These are phyloP conservation scores for Hydrophis major DNA, from an alignment of 2,797 vertebrate genomes.

Conservation along the genomic window DNA sequence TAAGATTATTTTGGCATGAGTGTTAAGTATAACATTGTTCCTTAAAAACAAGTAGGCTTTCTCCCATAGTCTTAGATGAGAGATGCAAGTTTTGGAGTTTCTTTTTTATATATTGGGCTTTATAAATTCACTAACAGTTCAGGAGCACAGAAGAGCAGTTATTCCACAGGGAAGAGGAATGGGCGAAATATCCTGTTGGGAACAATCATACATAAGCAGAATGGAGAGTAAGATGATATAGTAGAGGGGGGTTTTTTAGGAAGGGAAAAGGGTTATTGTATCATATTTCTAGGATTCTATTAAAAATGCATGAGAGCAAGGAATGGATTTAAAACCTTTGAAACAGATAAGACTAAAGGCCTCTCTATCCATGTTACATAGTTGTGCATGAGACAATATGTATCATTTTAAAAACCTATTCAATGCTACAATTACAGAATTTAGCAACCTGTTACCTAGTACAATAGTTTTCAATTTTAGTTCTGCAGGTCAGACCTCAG, in stretches of 20 bases:
- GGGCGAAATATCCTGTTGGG: slow-evolving; percentile 4
- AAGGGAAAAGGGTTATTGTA: not conserved
- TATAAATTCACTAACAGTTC: not conserved
- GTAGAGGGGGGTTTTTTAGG: not conserved
- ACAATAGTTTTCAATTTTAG: not conserved
- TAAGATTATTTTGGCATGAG: not conserved
- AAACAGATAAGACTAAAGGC: not conserved
- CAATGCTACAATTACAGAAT: not conserved
- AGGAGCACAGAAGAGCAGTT: not conserved
- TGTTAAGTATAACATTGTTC: not conserved
- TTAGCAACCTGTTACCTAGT: not conserved
- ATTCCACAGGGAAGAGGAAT: not conserved
- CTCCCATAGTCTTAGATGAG: not conserved
- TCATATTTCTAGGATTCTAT: not conserved
- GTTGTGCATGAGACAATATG: not conserved
- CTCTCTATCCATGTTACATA: not conserved
- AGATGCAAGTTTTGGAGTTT: not conserved
- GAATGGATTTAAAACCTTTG: not conserved
- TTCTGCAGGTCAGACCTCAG: not conserved
- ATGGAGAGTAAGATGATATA: not conserved
- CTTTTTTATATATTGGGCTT: not conserved
- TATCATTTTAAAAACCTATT: not conserved
- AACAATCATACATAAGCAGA: slow-evolving; percentile 5
- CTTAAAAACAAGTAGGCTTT: not conserved
- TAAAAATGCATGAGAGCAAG: slow-evolving; percentile 13